Evolutionary conservation across 2,888 invertebrate genomes (phyloP), one percentile per base, ranked within the genome.

Genomic region (Suillia variegata): DNA sequence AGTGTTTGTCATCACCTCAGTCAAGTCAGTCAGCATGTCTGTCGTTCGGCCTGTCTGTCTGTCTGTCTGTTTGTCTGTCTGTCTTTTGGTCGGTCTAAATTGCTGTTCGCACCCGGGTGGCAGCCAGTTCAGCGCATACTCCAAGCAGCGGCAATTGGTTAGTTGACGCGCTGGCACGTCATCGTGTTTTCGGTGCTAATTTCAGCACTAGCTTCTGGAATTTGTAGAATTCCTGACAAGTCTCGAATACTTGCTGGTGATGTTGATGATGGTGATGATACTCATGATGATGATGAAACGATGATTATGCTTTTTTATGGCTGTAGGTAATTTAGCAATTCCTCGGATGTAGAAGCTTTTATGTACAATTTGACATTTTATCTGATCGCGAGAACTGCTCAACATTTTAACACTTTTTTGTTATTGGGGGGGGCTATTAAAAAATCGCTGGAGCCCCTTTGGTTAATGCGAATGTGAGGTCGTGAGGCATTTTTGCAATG

Each of bases 351-450:
- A 75, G 72, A 76, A 74, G 73, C 76, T 78, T 76, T 76, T 76
- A 76, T 76, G 76, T 76, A 77, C 76, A 70, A 77, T 76, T 76
- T 76, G 76, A 76, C 76, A 76, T 77, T 76, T 76, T 74, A 75
- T 73, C 76, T 73, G 72, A 73, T 75, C 75, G 72, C 72, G 70
- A 73, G 75, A 73, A 73, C 72, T 75, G 75, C 74, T 75, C 76
- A 22, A 73, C 75, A 74, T 74, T 75, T 75, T 75, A 74, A 73
- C 72, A 73, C 72, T 74, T 75, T 64, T 53, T 34, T 31, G 34
- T 63, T 47, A 45, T 38, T 6, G 6, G 31, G n/a, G n/a, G n/a
- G n/a, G n/a, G n/a, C n/a, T n/a, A n/a, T n/a, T n/a, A n/a, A n/a
- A n/a, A n/a, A n/a, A n/a, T n/a, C n/a, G n/a, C n/a, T n/a, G n/a